Evolutionary conservation across 2,888 invertebrate species (phyloP).

Genomic region (Morinoia aosen): DNA sequence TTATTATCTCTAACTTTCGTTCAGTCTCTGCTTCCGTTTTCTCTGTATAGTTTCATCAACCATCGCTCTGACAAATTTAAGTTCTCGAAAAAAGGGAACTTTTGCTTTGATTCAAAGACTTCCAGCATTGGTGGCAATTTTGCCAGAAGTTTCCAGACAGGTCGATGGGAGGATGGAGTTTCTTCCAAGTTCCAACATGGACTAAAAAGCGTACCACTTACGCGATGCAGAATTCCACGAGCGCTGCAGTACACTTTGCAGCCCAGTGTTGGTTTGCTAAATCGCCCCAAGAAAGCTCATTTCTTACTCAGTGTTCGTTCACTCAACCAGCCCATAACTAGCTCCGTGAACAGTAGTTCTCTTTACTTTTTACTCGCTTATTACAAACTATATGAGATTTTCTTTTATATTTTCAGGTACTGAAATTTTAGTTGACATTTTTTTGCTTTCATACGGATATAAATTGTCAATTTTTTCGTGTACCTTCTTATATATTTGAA

Average conservation of each 20-base stretch:
- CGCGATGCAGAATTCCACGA: background rate
- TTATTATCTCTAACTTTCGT: background rate
- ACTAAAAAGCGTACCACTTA: background rate
- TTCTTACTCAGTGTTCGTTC: background rate
- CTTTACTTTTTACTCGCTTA: too few species aligned
- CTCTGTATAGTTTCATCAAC: background rate
- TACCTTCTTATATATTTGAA: too few species aligned
- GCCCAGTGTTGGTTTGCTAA: background rate
- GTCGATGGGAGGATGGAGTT: background rate
- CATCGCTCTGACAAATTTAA: background rate
- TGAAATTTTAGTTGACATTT: background rate
- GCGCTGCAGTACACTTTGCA: background rate
- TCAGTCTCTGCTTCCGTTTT: background rate
- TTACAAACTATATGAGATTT: too few species aligned
- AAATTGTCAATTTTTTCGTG: too few species aligned
- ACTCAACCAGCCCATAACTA: background rate
- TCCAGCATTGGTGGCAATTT: background rate
- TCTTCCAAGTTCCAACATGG: background rate
- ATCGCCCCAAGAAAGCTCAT: background rate
- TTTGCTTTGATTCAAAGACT: conserved; percentile 30
- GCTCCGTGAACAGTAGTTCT: background rate
- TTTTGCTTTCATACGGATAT: background rate
- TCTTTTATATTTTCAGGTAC: background rate
- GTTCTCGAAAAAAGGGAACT: background rate
- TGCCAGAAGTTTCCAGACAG: conserved; percentile 13